Evolutionary conservation across 2,888 invertebrate genomes (phyloP), one percentile per base, ranked within the genome.

Genomic region (Campoplex nolae): DNA sequence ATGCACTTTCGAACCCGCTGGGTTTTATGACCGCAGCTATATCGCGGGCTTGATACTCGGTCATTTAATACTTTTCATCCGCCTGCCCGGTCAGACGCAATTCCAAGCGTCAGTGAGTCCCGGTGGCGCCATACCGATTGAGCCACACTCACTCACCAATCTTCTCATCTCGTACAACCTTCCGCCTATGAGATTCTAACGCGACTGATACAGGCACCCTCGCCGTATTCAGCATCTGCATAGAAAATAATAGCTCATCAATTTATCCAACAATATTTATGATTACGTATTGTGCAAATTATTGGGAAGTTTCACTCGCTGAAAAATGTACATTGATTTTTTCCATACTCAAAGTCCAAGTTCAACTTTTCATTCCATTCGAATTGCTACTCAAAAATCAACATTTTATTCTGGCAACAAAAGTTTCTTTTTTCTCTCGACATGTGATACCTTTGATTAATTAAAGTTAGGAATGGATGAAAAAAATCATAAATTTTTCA

Each of bases 1-100:
- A 74, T 51, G 84, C 74, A 67, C 67, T 70, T 79, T 48, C 45
- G 78, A 81, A 67, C 77, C 84, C 84, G 62, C 84, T 70, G 84
- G 86, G 81, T 84, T 84, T 87, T 87, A 84, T 84, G 84, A 84
- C 81, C 81, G 74, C 80, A 67, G 58, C 77, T 81, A 70, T 74
- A 80, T 80, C 84, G 73, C 80, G 51, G 75, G 42, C 73, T 81
- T 87, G 81, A 87, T 87, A 85, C 89, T 87, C 85, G 85, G 89
- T 88, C 86, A 89, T 88, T 89, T 88, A 83, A 89, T 86, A 88
- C 88, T 88, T 89, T 87, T 84, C 88, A 87, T 84, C 85, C 88
- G 85, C 82, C 85, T 83, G 79, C 83, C 65, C 83, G 85, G 85
- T 73, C 87, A 74, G 86, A 82, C 79, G 80, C 76, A 28, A 87